A percentile compares a stretch with the other conserved stretches of the same genome.
phyloP scores from a whole-genome alignment of 2,797 vertebrate genomes.

The Cirrhinus mrigala region DNA sequence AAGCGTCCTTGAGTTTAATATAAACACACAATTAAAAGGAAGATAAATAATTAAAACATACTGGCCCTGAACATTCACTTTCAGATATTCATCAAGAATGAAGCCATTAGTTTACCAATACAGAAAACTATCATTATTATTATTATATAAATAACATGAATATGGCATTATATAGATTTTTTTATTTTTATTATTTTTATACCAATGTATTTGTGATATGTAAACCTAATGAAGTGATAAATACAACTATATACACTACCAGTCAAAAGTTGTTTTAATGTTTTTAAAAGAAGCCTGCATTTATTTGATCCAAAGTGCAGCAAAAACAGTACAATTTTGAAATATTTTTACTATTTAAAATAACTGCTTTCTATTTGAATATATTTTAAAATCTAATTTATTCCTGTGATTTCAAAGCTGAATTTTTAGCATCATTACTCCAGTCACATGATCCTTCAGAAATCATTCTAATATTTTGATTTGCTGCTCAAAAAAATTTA shows the following conservation, averaged over 20 bases:
- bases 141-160: background rate
- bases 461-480: too few relatives aligned
- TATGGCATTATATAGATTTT: background rate
- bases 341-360: too few relatives aligned
- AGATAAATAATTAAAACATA: background rate
- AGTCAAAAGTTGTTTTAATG: too few relatives aligned
- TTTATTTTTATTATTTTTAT: background rate
- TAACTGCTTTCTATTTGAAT: too few relatives aligned
- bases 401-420: too few relatives aligned
- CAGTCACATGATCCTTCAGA: too few relatives aligned
- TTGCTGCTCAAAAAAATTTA: too few relatives aligned
- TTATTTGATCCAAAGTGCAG: too few relatives aligned
- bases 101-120: background rate
- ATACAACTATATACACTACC: background rate
- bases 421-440: too few relatives aligned
- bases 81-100: background rate
- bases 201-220: background rate
- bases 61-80: background rate
- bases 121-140: background rate
- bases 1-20: slow-evolving; percentile 10
- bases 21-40: background rate
- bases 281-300: too few relatives aligned
- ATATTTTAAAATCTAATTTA: too few relatives aligned
- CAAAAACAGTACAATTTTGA: too few relatives aligned
- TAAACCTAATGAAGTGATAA: background rate